phyloP scores from a whole-genome alignment of 2,888 invertebrate genomes.

The Diarsia mendica region DNA sequence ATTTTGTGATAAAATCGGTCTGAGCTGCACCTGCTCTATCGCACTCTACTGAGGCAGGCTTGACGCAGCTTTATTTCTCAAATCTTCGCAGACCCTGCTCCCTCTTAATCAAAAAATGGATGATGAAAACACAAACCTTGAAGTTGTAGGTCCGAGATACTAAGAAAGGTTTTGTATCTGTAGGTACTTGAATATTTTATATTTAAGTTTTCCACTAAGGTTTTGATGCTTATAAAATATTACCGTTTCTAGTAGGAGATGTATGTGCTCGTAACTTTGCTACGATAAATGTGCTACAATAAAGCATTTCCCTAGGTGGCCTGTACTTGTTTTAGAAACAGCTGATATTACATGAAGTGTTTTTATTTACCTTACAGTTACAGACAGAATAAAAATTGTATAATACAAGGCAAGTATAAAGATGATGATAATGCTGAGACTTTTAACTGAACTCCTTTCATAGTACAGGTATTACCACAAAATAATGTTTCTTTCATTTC shows the following conservation, averaged over 20 bases:
- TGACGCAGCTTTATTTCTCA: too few species aligned
- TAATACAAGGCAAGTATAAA: not conserved
- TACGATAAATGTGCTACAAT: constrained; percentile 35
- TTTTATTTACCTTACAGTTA: constrained; percentile 28
- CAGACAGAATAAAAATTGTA: too few species aligned
- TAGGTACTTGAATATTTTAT: not conserved
- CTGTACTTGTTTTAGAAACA: constrained; percentile 6
- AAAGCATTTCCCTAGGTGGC: constrained; percentile 39
- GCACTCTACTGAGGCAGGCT: too few species aligned
- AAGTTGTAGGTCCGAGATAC: not conserved
- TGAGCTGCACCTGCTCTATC: too few species aligned
- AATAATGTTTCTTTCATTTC: too few species aligned
- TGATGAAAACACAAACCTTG: not conserved
- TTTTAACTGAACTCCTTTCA: not conserved
- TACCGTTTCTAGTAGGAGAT: constrained; percentile 24
- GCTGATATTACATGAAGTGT: constrained; percentile 15
- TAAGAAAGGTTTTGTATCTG: not conserved
- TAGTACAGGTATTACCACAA: too few species aligned
- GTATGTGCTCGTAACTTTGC: constrained; percentile 36
- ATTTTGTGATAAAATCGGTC: too few species aligned
- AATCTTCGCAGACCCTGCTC: too few species aligned
- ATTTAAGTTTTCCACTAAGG: constrained; percentile 25
- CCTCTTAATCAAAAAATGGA: constrained; percentile 3
- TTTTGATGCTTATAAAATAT: constrained; percentile 46
- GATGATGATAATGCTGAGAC: too few species aligned